phyloP scores from a whole-genome alignment of 1,140 invertebrate genomes.

The Saxidomus purpurata region DNA sequence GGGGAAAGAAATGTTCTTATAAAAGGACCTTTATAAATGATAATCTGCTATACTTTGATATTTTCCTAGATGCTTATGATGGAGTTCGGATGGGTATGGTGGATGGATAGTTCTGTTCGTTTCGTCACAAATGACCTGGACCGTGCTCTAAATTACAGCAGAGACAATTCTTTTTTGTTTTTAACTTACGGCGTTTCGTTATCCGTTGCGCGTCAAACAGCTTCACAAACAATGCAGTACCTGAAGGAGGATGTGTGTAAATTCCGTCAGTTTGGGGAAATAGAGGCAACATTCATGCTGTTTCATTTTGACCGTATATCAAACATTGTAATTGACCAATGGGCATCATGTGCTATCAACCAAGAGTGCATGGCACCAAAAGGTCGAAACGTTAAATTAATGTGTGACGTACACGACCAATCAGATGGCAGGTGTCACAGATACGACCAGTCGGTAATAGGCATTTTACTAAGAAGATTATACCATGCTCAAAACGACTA shows the following conservation, averaged over 20 bases:
- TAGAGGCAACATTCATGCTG: slow-evolving; percentile 57
- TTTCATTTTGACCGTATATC: slow-evolving; percentile 55
- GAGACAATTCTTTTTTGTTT: slow-evolving; percentile 45
- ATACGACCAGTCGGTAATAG: slow-evolving; percentile 61
- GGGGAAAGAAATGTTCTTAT: too few species aligned
- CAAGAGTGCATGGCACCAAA: slow-evolving; percentile 39
- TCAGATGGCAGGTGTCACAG: slow-evolving; percentile 53
- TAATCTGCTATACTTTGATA: too few species aligned
- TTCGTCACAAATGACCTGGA: slow-evolving; percentile 39
- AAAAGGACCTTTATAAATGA: too few species aligned
- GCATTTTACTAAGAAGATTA: slow-evolving; percentile 54
- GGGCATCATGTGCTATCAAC: slow-evolving; percentile 47
- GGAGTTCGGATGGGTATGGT: slow-evolving; percentile 57
- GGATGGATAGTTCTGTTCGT: slow-evolving; percentile 60
- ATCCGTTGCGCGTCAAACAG: slow-evolving; percentile 43
- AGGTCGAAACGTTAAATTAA: slow-evolving; percentile 6
- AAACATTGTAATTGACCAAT: neutral
- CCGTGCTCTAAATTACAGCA: slow-evolving; percentile 32
- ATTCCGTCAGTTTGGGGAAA: slow-evolving; percentile 59
- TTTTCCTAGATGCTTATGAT: neutral
- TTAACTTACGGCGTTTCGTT: slow-evolving; percentile 60
- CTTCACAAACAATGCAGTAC: slow-evolving; percentile 45
- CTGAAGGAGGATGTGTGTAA: slow-evolving; percentile 55
- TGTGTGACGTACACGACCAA: neutral
- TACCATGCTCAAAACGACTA: slow-evolving; percentile 61